A percentile compares a stretch with the other conserved stretches of the same genome.
Conservation (phyloP, 2,797 vertebrate species). For the Artibeus jamaicensis region DNA sequence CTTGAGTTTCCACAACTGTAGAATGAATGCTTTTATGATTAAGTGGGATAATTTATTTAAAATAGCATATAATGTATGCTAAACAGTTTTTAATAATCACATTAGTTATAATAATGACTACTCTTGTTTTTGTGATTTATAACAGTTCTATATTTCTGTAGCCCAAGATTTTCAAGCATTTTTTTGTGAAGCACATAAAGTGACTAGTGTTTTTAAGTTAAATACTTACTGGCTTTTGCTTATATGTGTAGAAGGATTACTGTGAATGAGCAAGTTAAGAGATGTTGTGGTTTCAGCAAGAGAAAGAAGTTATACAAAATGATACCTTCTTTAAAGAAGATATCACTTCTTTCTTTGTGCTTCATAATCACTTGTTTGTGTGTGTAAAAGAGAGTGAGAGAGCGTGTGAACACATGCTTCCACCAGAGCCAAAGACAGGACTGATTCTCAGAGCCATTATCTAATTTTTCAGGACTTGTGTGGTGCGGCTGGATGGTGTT, state of each 20-base stretch:
- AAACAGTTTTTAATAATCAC: background rate
- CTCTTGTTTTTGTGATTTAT: background rate
- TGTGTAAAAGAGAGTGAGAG: no score
- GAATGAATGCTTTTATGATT: background rate
- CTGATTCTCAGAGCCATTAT: background rate
- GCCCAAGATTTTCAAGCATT: background rate
- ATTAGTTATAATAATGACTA: background rate
- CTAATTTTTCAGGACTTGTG: background rate
- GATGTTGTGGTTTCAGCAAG: constrained; percentile 5
- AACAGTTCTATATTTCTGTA: background rate
- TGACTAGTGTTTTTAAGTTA: background rate
- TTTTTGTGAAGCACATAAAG: background rate
- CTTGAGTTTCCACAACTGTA: background rate
- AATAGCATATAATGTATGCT: background rate
- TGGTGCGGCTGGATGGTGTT: background rate
- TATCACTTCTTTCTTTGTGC: background rate
- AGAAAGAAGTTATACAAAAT: background rate
- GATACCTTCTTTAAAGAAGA: background rate
- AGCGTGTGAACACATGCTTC: background rate
- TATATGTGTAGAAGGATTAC: background rate
- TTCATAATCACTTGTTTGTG: background rate
- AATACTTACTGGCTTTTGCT: background rate
- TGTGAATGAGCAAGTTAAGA: background rate
- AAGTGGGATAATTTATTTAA: background rate
- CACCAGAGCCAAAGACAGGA: background rate